phyloP scores from a whole-genome alignment of 2,797 vertebrate species.

The Thaleichthys pacificus region DNA sequence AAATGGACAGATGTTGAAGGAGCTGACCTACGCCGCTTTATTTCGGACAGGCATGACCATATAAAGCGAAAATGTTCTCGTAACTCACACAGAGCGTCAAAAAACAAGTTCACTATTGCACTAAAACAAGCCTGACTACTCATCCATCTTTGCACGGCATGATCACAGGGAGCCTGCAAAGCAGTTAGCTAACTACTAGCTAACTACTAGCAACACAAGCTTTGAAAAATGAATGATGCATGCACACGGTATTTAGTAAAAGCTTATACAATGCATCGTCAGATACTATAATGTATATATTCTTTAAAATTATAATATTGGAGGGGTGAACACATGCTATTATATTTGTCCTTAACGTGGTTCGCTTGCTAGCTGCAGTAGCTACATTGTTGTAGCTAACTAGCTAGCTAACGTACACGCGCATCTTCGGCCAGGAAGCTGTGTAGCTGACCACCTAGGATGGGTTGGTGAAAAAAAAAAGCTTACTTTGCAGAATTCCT shows the following conservation, averaged over 20 bases:
- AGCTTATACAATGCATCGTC: slow-evolving; percentile 17
- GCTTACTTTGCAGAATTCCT: slow-evolving; percentile 95
- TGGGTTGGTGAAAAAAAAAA: slow-evolving; percentile 51
- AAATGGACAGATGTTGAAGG: slow-evolving; percentile 13
- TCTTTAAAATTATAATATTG: not conserved
- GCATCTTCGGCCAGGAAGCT: slow-evolving; percentile 76
- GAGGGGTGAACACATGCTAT: not conserved
- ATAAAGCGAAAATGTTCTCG: slow-evolving; percentile 1
- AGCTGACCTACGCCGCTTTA: not conserved
- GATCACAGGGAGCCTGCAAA: slow-evolving; percentile 75
- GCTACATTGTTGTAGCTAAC: slow-evolving; percentile 78
- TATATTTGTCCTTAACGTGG: not conserved
- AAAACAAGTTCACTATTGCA: slow-evolving; percentile 50
- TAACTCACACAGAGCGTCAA: not conserved
- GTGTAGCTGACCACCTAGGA: slow-evolving; percentile 70
- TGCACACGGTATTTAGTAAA: slow-evolving; percentile 33
- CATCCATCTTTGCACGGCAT: slow-evolving; percentile 62
- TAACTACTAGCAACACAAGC: slow-evolving; percentile 67
- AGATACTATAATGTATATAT: slow-evolving; percentile 36
- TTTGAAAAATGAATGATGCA: slow-evolving; percentile 42
- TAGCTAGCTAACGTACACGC: slow-evolving; percentile 64
- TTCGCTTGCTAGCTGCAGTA: slow-evolving; percentile 43
- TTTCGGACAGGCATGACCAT: not conserved
- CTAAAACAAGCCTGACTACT: slow-evolving; percentile 70
- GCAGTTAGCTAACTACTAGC: slow-evolving; percentile 65